Conservation (phyloP, 2,797 vertebrate genomes). For the Aphelocoma californica region DNA sequence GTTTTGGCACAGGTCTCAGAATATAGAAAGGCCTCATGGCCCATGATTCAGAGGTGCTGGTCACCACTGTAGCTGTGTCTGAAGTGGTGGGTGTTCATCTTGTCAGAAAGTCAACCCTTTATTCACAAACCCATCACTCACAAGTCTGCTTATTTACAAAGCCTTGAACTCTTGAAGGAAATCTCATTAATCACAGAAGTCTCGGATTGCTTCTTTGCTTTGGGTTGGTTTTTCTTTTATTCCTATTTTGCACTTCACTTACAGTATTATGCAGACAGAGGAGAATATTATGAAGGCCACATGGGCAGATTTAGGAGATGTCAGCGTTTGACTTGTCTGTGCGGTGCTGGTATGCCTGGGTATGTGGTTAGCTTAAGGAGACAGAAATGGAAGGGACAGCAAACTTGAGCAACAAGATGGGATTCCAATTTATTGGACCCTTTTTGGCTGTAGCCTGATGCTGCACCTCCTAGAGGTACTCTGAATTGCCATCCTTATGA, state of each 20-base stretch:
- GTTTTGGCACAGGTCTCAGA: not conserved
- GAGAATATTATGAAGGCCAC: not conserved
- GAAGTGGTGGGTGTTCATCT: not conserved
- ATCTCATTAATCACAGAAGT: not conserved
- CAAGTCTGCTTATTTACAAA: not conserved
- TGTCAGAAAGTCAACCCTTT: not conserved
- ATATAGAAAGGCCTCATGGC: not conserved
- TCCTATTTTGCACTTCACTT: not conserved
- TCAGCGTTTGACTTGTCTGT: not conserved
- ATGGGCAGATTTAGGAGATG: not conserved
- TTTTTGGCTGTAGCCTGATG: not conserved
- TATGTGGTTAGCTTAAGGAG: not conserved
- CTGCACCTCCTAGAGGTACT: not conserved
- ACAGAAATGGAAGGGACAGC: not conserved
- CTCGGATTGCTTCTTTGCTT: not conserved
- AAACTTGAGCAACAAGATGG: not conserved
- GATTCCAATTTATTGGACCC: not conserved
- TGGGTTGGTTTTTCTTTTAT: not conserved
- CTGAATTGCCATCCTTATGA: not conserved
- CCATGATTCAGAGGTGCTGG: not conserved
- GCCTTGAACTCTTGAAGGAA: not conserved
- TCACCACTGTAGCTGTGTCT: not conserved
- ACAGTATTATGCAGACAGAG: not conserved
- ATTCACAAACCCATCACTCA: not conserved
- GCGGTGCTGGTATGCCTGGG: not conserved